Conservation (phyloP, 37 sponge, comb jelly and placozoan genomes). For the Halichondria panicea region DNA sequence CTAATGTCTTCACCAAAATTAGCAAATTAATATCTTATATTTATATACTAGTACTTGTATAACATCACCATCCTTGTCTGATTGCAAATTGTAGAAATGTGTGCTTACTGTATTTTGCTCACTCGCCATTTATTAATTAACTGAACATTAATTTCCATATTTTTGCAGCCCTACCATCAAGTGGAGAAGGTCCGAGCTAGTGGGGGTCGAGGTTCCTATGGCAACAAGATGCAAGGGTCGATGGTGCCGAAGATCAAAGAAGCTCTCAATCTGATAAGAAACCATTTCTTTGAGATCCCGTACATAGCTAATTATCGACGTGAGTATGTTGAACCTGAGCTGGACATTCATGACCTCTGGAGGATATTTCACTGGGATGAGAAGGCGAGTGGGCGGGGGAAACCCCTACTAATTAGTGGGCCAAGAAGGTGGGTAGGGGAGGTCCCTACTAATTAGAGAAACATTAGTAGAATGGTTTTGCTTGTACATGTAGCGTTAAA, state of each 20-base stretch:
- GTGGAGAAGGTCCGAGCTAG: constrained; percentile 8
- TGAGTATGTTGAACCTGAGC: constrained; percentile 86
- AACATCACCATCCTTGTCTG: too few relatives aligned
- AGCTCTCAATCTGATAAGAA: constrained; percentile 86
- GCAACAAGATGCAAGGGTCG: constrained; percentile 30
- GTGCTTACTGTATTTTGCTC: neutral
- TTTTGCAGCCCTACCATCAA: constrained; percentile 19
- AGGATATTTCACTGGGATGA: constrained; percentile 89
- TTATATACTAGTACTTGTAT: too few relatives aligned
- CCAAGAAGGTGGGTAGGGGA: too few relatives aligned
- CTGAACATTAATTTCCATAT: neutral
- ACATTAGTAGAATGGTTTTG: too few relatives aligned
- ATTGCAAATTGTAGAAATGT: too few relatives aligned
- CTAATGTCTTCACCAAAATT: too few relatives aligned
- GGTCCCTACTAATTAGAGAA: too few relatives aligned
- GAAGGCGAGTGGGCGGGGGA: constrained; percentile 48
- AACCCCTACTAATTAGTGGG: too few relatives aligned
- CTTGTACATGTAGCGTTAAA: too few relatives aligned
- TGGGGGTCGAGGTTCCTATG: neutral
- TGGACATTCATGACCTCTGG: constrained; percentile 86
- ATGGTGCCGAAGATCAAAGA: constrained; percentile 84
- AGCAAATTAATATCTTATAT: too few relatives aligned
- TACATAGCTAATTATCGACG: constrained; percentile 91
- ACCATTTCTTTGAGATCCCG: constrained; percentile 90
- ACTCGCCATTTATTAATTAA: neutral